Conservation (phyloP, 1,140 invertebrate genomes). For the Bathynomus jamesi region DNA sequence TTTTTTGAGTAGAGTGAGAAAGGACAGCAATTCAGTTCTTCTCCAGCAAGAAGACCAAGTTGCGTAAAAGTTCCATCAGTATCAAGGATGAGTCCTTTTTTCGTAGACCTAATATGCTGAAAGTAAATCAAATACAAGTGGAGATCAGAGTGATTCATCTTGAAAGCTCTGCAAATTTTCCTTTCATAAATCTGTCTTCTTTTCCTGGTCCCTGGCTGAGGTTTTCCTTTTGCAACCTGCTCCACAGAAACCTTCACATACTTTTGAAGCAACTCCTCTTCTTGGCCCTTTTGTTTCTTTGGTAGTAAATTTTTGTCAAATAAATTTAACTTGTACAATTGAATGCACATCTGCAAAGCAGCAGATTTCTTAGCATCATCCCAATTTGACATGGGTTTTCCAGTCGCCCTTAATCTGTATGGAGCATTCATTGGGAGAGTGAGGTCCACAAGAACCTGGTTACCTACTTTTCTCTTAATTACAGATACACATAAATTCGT, state of each 20-base stretch:
- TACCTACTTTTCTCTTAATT: neutral
- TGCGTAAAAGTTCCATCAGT: neutral
- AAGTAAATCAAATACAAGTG: constrained; percentile 1
- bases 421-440: constrained; percentile 19
- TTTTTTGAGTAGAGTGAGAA: constrained; percentile 29
- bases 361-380: constrained; percentile 28
- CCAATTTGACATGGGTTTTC: constrained; percentile 17
- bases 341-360: constrained; percentile 20
- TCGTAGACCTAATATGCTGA: neutral
- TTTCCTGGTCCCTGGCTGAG: constrained; percentile 23
- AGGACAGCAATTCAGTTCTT: neutral
- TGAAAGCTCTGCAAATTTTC: constrained; percentile 15
- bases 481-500: constrained; percentile 18
- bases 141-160: too few species aligned
- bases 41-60: constrained; percentile 11
- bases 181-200: constrained; percentile 18
- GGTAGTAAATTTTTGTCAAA: constrained; percentile 23
- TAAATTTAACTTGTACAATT: constrained; percentile 21
- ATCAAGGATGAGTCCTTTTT: neutral
- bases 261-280: constrained; percentile 6
- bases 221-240: neutral
- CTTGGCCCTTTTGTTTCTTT: neutral
- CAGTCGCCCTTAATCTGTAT: neutral
- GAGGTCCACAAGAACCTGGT: neutral
- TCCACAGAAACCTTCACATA: constrained; percentile 14